Evolutionary conservation across 2,113 vertebrate species (phyloP), one percentile per base, ranked within the genome.

Genomic region (Menura novaehollandiae): DNA sequence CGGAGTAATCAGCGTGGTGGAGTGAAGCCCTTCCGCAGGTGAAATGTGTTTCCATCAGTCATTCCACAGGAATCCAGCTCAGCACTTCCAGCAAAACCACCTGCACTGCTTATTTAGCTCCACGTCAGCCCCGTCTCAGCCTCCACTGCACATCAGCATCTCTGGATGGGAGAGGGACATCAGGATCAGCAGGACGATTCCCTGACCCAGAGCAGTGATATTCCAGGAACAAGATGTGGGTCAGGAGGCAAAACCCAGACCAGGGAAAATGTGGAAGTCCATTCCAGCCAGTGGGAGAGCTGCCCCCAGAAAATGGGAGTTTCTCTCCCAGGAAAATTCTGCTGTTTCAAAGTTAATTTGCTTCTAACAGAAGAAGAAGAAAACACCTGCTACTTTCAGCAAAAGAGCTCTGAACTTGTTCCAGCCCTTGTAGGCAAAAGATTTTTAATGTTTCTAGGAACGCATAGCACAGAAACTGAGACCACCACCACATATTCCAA

Each of bases 81-180:
- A 76, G 89, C 72, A 46, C 53, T 41, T 47, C 2, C 2, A 67
- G 23, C 41, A 7, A 6, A 83, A 41, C 69, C 69, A 52, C 49
- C 86, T 44, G 71, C 79, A 18, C 82, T 52, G 44, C 83, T 71
- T 20, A 22, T 26, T 58, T 3, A 47, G 72, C 80, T 68, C 9
- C 16, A 1, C 33, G 52, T 39, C 44, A 21, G 15, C 33, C 4
- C 27, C 5, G 35, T 32, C 49, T 68, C 69, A 28, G 71, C 71
- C 49, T 68, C 53, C 49, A 7, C 7, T 10, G 28, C 83, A 53
- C 44, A 6, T 9, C 49, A 35, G 71, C 17, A 44, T 22, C 67
- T 10, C 11, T 0, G 68, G 52, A 9, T 28, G 4, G 0, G 4
- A 5, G 2, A 18, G 0, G 22, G 76, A 9, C 28, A 41, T 13